Base-by-base conservation (phyloP, 2,113 vertebrate genomes). In the Oncorhynchus tshawytscha region DNA sequence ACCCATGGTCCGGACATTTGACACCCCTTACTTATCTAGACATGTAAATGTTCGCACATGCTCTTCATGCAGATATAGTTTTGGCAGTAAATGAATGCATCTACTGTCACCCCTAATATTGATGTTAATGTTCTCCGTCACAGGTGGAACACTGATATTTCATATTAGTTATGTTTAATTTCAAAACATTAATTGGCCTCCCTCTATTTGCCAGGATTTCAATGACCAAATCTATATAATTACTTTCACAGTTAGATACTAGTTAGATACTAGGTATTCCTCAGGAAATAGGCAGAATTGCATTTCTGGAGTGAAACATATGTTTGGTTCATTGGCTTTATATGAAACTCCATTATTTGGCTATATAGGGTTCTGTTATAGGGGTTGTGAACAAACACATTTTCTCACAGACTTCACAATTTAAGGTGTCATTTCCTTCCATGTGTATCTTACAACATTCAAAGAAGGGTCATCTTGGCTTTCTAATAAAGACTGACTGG, bases 401-500 rank as follows among this genome's bases (percentile, higher is more conserved):
- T 34, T 34, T 31, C 29, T 29, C 66, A 45, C 1, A 45, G 27
- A 59, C 12, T 27, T 75, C 49, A 31, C n/a, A 18, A 16, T 12
- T 6, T 24, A 70, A 8, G 2, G 39, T 9, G 39, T 39, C 0
- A 9, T 39, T 39, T 39, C 34, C 34, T 45, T 45, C 39, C 9
- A 13, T 4, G 31, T 9, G 2, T 12, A n/a, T 62, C 5, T 9
- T 2, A 60, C 66, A 49, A 65, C 45, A 3, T 27, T 57, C 62
- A 1, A 69, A 48, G 77, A 80, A 71, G 15, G 7, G 67, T 45
- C 73, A 31, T 12, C 27, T 68, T 75, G 12, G 39, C 29, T 72
- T 2, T 70, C 64, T 72, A 45, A 45, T 45, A 11, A 70, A 66
- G 54, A 74, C 11, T 48, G 77, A 74, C 65, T 67, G 12, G 76